These are phyloP conservation scores for Willisornis vidua DNA, from an alignment of 2,113 vertebrate genomes.

Conservation along the genomic window DNA sequence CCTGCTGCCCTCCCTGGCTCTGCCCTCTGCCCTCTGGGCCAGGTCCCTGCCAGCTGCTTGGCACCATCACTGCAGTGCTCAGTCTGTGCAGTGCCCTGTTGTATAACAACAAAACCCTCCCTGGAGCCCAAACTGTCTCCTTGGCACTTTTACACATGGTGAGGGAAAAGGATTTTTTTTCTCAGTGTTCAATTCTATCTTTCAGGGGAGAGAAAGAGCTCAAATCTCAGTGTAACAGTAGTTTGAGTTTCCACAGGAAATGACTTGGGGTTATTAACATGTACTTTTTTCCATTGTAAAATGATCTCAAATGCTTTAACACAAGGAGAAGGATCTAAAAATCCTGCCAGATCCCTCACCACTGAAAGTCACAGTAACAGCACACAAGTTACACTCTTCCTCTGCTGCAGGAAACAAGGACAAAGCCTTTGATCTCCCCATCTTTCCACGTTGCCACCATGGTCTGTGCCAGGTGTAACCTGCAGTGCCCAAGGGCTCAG, in stretches of 20 bases:
- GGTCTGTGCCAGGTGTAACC: neutral
- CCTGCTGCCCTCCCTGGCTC: neutral
- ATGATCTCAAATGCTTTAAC: neutral
- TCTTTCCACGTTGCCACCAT: neutral
- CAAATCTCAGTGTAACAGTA: neutral
- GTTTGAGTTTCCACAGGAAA: constrained; percentile 31
- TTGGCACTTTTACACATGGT: neutral
- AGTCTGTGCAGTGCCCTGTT: neutral
- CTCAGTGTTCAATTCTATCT: neutral
- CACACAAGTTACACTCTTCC: neutral
- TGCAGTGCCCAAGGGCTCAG: neutral
- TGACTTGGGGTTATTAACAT: neutral
- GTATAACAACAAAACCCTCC: neutral
- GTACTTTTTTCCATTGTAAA: constrained; percentile 16
- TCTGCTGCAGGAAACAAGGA: neutral
- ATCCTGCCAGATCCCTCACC: neutral
- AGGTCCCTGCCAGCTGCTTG: neutral
- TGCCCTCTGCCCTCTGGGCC: neutral
- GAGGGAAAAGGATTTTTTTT: neutral
- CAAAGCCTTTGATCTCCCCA: neutral
- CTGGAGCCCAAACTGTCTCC: neutral
- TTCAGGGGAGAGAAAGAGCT: neutral
- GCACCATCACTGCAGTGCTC: neutral
- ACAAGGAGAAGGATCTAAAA: neutral
- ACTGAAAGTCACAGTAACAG: neutral